Evolutionary conservation across 1,140 invertebrate species (phyloP).

Genomic region (Coptotermes formosanus): DNA sequence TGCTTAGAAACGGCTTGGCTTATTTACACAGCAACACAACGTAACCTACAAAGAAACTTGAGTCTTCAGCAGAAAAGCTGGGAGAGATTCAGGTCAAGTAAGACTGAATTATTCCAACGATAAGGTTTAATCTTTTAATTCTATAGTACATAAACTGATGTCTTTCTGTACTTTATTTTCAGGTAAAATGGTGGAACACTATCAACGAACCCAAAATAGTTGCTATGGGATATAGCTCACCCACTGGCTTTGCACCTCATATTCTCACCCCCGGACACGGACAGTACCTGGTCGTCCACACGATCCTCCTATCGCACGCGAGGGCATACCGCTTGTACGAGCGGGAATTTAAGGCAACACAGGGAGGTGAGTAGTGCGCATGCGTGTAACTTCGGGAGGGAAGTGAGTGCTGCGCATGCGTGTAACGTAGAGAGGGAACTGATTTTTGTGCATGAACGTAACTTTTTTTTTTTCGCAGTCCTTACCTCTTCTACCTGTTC

Average conservation of each 20-base stretch:
- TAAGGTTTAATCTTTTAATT: too few species aligned
- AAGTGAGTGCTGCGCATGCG: too few species aligned
- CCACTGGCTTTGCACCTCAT: constrained; percentile 31
- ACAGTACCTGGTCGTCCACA: constrained; percentile 36
- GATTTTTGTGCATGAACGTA: too few species aligned
- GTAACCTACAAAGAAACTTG: too few species aligned
- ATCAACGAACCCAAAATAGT: constrained; percentile 40
- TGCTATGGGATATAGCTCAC: constrained; percentile 36
- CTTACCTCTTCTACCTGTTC: too few species aligned
- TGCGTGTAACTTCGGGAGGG: not conserved
- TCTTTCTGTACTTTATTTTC: constrained; percentile 32
- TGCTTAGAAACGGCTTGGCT: too few species aligned
- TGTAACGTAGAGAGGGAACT: too few species aligned
- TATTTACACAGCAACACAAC: too few species aligned
- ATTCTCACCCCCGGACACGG: constrained; percentile 30
- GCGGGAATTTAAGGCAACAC: constrained; percentile 33
- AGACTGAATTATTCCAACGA: too few species aligned
- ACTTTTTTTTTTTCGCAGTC: too few species aligned
- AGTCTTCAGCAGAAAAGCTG: too few species aligned
- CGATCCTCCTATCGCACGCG: constrained; percentile 36
- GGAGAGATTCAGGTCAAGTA: too few species aligned
- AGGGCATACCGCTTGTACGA: constrained; percentile 38
- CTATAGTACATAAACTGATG: not conserved
- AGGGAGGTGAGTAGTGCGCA: constrained; percentile 32
- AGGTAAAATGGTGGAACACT: constrained; percentile 40